A percentile compares a stretch with the other conserved stretches of the same genome.
phyloP scores from a whole-genome alignment of 92 coral and sea anemone species.

The Desmophyllum pertusum region DNA sequence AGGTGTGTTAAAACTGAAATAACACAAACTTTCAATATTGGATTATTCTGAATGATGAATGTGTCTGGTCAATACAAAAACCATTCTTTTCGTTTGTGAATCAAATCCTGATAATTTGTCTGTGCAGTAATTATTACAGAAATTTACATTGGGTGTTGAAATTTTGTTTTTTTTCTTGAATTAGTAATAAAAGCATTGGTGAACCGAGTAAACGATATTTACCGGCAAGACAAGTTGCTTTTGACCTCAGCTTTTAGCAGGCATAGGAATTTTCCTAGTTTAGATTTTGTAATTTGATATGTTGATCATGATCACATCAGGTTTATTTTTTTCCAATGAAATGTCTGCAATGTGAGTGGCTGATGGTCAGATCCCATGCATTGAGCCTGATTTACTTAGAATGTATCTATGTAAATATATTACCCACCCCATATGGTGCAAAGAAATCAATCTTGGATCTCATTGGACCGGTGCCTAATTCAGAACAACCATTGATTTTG shows the following conservation, averaged over 20 bases:
- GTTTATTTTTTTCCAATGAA: conserved; percentile 14
- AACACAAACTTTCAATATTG: background rate
- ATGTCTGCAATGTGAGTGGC: background rate
- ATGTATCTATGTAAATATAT: conserved; percentile 3
- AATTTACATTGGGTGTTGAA: background rate
- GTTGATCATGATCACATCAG: conserved; percentile 8
- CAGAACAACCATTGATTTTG: background rate
- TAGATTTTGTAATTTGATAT: conserved; percentile 21
- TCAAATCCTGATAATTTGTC: background rate
- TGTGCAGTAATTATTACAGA: background rate
- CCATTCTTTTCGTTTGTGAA: background rate
- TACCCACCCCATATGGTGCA: conserved; percentile 4
- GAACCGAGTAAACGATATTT: background rate
- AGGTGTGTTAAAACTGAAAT: background rate
- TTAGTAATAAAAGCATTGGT: background rate
- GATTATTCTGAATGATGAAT: background rate
- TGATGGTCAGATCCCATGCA: background rate
- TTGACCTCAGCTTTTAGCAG: conserved; percentile 5
- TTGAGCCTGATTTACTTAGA: background rate
- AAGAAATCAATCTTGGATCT: background rate
- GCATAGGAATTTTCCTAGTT: background rate
- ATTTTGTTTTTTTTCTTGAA: background rate
- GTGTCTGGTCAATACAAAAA: background rate
- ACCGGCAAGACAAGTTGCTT: background rate
- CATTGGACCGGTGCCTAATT: background rate